Evolutionary conservation across 2,888 invertebrate genomes (phyloP).

Genomic region (Crocallis elinguaria): DNA sequence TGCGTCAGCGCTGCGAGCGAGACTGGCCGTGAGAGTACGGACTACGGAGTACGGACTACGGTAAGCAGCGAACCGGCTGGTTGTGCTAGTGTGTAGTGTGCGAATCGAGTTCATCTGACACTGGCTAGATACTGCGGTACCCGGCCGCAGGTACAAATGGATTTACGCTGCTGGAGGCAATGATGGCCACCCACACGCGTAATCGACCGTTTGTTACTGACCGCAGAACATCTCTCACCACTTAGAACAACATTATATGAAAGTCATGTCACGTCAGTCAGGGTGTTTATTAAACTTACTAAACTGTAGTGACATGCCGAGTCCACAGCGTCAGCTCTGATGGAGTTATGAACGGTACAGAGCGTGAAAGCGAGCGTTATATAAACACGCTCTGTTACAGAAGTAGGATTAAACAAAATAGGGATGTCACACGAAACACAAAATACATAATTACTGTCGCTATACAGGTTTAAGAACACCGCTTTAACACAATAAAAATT

Average conservation of each 20-base stretch:
- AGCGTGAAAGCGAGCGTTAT: constrained; percentile 63
- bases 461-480: too few relatives aligned
- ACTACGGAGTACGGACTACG: not conserved
- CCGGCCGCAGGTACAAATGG: constrained; percentile 42
- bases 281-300: constrained; percentile 19
- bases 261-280: constrained; percentile 7
- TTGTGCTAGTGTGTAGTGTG: constrained; percentile 45
- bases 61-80: constrained; percentile 40
- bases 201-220: constrained; percentile 38
- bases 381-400: constrained; percentile 49
- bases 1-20: constrained; percentile 56
- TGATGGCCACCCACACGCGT: constrained; percentile 48
- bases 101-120: constrained; percentile 70
- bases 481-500: too few relatives aligned
- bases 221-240: constrained; percentile 19
- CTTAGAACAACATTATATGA: constrained; percentile 9
- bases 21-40: constrained; percentile 53
- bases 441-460: too few relatives aligned
- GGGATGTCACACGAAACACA: too few relatives aligned
- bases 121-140: constrained; percentile 34
- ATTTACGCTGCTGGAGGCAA: constrained; percentile 40
- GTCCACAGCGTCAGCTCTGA: constrained; percentile 22
- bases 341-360: constrained; percentile 36
- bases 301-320: constrained; percentile 16
- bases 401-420: constrained; percentile 37